Evolutionary conservation across 2,113 vertebrate species (phyloP), one percentile per base, ranked within the genome.

Genomic region (Motacilla alba): DNA sequence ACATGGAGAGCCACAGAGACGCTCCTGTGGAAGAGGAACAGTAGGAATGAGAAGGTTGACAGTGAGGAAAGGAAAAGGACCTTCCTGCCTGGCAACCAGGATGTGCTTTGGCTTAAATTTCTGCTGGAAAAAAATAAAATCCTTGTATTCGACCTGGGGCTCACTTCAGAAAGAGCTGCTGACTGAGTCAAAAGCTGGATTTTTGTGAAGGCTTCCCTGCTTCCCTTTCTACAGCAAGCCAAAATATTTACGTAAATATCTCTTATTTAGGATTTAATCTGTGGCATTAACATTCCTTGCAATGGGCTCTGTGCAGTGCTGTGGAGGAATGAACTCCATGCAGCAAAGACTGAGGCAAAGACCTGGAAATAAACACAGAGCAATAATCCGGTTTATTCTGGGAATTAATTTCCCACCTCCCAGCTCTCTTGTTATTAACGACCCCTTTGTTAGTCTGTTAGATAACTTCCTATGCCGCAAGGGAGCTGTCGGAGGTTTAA

Each of bases 201-300:
- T 93, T 91, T 77, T 58, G 26, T 0, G 11, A 52, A 68, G 83
- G 19, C 53, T 93, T 95, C 79, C 81, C 83, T 58, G 13, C 43
- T 83, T 81, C 75, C 69, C 83, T 85, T 90, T 87, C 64, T 86
- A 82, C 66, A 76, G 26, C 70, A 22, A 28, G 83, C 59, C 87
- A 95, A 91, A 83, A 68, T 91, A 81, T 86, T 94, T 85, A 66
- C 77, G 64, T 94, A 96, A 97, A 91, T 76, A 89, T 93, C 41
- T 77, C 78, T 95, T 88, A 89, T 96, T 95, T 94, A 80, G 95
- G 70, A 66, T 72, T 94, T 95, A 97, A 95, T 94, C 97, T 91
- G 68, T 9, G 21, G 98, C 78, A 98, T 98, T 98, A 98, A 98
- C 97, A 98, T 98, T 98, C 97, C 90, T 97, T 2, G 4, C 73